Evolutionary conservation across 2,797 vertebrate species (phyloP).

Genomic region (Rhyacichthys aspro): DNA sequence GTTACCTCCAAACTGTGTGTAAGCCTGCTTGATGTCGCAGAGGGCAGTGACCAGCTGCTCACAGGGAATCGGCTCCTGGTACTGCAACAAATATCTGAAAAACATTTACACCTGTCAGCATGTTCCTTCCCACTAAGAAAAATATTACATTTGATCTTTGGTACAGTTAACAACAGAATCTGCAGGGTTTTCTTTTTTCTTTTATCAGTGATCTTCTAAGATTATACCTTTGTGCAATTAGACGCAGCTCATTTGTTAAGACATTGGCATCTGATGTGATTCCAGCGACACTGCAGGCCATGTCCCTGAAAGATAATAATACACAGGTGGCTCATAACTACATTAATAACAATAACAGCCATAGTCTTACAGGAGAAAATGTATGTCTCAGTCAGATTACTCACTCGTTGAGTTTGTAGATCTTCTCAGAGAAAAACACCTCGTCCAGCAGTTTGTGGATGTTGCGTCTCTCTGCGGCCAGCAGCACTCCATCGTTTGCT

Average conservation of each 20-base stretch:
- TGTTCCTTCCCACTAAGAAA: too few relatives aligned
- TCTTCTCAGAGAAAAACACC: slow-evolving; percentile 99
- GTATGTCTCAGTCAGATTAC: slow-evolving; percentile 48
- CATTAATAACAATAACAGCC: too few relatives aligned
- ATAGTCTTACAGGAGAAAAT: not conserved
- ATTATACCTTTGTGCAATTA: slow-evolving; percentile 90
- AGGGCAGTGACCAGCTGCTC: slow-evolving; percentile 96
- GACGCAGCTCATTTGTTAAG: slow-evolving; percentile 94
- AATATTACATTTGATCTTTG: too few relatives aligned
- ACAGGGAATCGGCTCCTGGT: slow-evolving; percentile 97
- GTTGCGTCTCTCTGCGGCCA: slow-evolving; percentile 96
- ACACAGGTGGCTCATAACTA: not conserved
- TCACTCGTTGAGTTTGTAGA: slow-evolving; percentile 99
- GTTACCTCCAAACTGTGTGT: slow-evolving; percentile 97
- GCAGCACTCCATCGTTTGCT: slow-evolving; percentile 92
- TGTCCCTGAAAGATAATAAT: slow-evolving; percentile 83
- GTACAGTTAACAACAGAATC: too few relatives aligned
- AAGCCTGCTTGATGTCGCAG: slow-evolving; percentile 98
- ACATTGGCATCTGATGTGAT: slow-evolving; percentile 99
- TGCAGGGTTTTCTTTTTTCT: too few relatives aligned
- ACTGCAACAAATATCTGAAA: slow-evolving; percentile 92
- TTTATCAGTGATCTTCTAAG: too few relatives aligned
- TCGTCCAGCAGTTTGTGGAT: slow-evolving; percentile 98
- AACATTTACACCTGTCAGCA: not conserved
- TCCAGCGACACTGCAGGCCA: slow-evolving; percentile 98